A percentile compares a stretch with the other conserved stretches of the same genome.
Evolutionary conservation across 2,888 invertebrate species (phyloP).

Genomic region (Morpho achilles): DNA sequence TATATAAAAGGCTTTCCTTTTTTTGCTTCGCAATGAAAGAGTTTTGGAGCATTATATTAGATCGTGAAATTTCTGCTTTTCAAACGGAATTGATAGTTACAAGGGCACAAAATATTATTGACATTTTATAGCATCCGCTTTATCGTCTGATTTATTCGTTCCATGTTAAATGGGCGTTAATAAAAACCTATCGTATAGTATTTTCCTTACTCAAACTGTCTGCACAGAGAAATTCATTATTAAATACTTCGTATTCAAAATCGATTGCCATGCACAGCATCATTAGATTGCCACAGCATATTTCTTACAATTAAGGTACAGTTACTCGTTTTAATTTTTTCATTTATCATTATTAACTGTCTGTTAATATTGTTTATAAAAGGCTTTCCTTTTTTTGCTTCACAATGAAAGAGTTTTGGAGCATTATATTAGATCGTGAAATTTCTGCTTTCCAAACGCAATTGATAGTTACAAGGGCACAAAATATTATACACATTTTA

Average conservation of each 20-base stretch:
- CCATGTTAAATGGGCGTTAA: background rate
- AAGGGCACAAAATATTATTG: slow-evolving; percentile 8
- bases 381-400: background rate
- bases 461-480: slow-evolving; percentile 9
- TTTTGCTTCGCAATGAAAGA: slow-evolving; percentile 3
- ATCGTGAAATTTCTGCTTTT: slow-evolving; percentile 10
- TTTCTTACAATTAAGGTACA: too few species aligned
- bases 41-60: slow-evolving; percentile 11
- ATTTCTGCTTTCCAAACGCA: slow-evolving; percentile 6
- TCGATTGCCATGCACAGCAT: too few species aligned
- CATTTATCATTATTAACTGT: too few species aligned
- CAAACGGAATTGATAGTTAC: slow-evolving; percentile 8
- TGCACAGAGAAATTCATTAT: too few species aligned
- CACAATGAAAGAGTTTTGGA: slow-evolving; percentile 10
- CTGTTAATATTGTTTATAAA: slow-evolving; percentile 5
- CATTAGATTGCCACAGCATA: too few species aligned
- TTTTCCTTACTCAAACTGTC: too few species aligned
- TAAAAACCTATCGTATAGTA: background rate
- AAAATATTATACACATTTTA: slow-evolving; percentile 12
- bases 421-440: slow-evolving; percentile 12
- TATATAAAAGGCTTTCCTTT: background rate
- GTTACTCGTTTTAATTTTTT: too few species aligned
- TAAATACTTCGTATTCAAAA: too few species aligned
- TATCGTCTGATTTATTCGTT: background rate
- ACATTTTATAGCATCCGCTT: slow-evolving; percentile 9